Conservation (phyloP, 2,113 vertebrate genomes). For the Notiomystis cincta region DNA sequence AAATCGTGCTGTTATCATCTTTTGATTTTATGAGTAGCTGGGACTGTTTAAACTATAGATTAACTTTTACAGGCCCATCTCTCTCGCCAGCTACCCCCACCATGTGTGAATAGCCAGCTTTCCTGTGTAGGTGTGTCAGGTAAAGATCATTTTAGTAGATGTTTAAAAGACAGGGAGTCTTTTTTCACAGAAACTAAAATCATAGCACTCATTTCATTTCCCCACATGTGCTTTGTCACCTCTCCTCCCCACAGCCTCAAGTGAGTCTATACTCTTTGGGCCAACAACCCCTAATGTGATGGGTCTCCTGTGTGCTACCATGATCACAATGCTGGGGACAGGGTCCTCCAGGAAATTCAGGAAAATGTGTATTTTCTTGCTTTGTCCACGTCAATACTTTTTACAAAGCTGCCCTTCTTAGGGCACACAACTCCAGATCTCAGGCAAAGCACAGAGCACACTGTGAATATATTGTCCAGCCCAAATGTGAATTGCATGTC, state of each 20-base stretch:
- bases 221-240: not conserved
- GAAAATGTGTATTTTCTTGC: not conserved
- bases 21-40: conserved; percentile 25
- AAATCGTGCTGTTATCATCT: conserved; percentile 34
- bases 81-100: not conserved
- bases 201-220: not conserved
- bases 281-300: not conserved
- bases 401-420: not conserved
- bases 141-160: not conserved
- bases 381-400: not conserved
- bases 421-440: not conserved
- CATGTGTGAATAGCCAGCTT: not conserved
- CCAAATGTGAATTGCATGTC: not conserved
- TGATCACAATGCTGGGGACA: fast-evolving
- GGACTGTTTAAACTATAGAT: conserved; percentile 15
- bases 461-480: not conserved
- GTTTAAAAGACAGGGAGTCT: not conserved
- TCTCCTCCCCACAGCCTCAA: not conserved
- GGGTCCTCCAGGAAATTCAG: not conserved
- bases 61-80: conserved; percentile 1
- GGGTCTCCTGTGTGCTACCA: not conserved
- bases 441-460: not conserved
- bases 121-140: not conserved
- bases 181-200: not conserved
- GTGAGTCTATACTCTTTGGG: not conserved